Conservation (phyloP, 2,888 invertebrate species). For the Tenthredo mesomela region DNA sequence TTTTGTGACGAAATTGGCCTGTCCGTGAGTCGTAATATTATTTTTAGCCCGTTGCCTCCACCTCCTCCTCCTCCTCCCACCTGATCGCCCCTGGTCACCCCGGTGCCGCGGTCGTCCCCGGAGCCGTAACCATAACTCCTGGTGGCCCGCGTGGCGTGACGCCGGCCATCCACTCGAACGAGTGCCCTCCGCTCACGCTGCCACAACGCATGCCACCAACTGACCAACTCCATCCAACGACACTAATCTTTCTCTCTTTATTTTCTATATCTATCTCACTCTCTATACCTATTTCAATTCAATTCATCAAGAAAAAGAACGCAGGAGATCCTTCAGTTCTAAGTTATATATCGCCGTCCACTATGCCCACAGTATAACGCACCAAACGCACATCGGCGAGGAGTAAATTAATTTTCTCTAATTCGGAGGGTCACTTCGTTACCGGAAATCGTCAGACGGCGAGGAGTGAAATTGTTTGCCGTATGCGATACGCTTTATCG, state of each 20-base stretch:
- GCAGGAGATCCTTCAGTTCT: neutral
- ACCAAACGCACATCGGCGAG: neutral
- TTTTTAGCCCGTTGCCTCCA: conserved; percentile 69
- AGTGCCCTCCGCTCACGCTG: conserved; percentile 62
- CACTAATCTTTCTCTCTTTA: conserved; percentile 61
- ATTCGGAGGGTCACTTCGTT: neutral
- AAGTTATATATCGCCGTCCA: neutral
- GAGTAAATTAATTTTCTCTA: neutral
- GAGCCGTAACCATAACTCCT: conserved; percentile 75
- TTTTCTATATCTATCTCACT: conserved; percentile 50
- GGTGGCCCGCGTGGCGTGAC: conserved; percentile 72
- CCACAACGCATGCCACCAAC: conserved; percentile 66
- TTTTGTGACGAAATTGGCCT: conserved; percentile 71
- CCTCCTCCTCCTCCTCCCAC: conserved; percentile 56
- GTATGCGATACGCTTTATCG: neutral
- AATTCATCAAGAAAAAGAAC: conserved; percentile 58
- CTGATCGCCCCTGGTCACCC: conserved; percentile 33
- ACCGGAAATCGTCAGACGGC: neutral
- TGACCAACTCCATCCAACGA: conserved; percentile 61
- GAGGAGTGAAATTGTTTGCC: neutral
- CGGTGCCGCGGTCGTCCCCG: conserved; percentile 60
- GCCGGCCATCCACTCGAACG: conserved; percentile 71
- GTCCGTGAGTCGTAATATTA: conserved; percentile 72
- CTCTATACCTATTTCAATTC: conserved; percentile 52
- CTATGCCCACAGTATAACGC: neutral